Base-by-base conservation (phyloP, 2,888 invertebrate species). In the Aphodius sticticus region DNA sequence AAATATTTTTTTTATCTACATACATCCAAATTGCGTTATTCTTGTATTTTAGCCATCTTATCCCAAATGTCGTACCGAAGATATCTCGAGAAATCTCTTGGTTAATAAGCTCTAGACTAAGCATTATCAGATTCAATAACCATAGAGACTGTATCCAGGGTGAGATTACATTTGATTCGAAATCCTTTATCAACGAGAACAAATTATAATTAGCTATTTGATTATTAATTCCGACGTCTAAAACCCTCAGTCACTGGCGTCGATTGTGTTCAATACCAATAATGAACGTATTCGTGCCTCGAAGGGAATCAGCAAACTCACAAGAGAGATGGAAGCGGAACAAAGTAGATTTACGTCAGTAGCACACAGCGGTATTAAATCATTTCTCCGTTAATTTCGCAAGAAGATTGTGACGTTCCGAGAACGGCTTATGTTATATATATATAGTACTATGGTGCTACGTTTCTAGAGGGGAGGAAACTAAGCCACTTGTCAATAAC, bases 341-440 rank as follows among this genome's bases (percentile, higher is more conserved):
- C 74, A 74, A 74, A 74, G 74, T 37, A 36, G 74, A 74, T 74
- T 74, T 74, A 74, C 74, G 74, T 74, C 74, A 74, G 74, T 37
- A 6, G 36, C 74, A 74, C 36, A 26, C 74, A 74, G 74, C 35
- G 35, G 74, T 74, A 35, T 74, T 74, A 74, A 74, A 74, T 74
- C 74, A 74, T 74, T 74, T 74, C 74, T 35, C 74, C 74, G 74
- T 37, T 74, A 74, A 74, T 74, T 74, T 74, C 74, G 74, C 74
- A 15, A 74, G 74, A 37, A 74, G 74, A 74, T 74, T 74, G 74
- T 37, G 37, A 74, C 74, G 74, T 74, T 74, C 14, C 74, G 35
- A 37, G 26, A 26, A 26, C 74, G 74, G 74, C 74, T 36, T 35
- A 37, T 37, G 9, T 26, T 35, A 36, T 74, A 74, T 74, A 74